Conservation (phyloP, 2,888 invertebrate species). For the Lepidocyrtoides sp. region DNA sequence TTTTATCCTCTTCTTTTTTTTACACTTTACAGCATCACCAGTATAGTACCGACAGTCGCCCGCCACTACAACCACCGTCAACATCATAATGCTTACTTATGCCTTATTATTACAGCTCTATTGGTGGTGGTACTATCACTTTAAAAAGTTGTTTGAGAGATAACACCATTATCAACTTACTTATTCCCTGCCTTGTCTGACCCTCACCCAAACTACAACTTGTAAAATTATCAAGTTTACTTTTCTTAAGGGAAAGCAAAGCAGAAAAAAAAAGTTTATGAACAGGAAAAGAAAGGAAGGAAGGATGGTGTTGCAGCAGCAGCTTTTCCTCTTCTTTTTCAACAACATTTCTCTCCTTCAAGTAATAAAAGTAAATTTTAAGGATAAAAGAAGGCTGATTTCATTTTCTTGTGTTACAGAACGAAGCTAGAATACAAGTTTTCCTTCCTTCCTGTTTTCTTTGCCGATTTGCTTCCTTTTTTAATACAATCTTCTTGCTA, state of each 20-base stretch:
- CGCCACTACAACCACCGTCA: neutral
- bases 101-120: neutral
- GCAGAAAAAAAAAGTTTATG: constrained; percentile 43
- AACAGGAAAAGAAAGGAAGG: neutral
- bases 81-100: neutral
- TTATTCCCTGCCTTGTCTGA: constrained; percentile 24
- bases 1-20: neutral
- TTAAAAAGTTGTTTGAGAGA: constrained; percentile 44
- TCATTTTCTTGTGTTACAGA: constrained; percentile 1
- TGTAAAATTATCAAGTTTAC: constrained; percentile 57
- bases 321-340: neutral
- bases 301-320: neutral
- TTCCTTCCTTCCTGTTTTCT: constrained; percentile 17
- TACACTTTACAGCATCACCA: constrained; percentile 3
- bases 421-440: constrained; percentile 30
- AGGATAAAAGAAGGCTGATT: constrained; percentile 33
- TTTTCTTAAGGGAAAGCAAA: constrained; percentile 26
- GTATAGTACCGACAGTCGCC: too few relatives aligned
- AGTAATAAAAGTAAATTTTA: constrained; percentile 54
- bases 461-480: neutral
- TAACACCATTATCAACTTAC: constrained; percentile 59
- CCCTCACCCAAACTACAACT: constrained; percentile 52
- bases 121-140: neutral
- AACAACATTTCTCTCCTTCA: neutral
- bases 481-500: constrained; percentile 18